Evolutionary conservation across 2,888 invertebrate species (phyloP).

Genomic region (Coleophora deauratella): DNA sequence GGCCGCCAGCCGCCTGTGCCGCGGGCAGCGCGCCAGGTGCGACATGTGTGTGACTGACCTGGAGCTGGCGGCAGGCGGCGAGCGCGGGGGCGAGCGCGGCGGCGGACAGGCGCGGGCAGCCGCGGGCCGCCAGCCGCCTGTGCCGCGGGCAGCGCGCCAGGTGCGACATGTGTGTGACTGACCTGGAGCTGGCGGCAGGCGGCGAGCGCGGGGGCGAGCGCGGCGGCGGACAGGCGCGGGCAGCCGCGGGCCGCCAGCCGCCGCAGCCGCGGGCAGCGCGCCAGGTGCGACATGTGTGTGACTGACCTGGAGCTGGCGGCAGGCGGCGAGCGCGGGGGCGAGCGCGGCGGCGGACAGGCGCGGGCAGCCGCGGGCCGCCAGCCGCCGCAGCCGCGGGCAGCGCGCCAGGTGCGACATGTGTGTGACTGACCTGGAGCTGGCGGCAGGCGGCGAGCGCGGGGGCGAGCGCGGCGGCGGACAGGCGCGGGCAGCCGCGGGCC

Average conservation of each 20-base stretch:
- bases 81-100: too few species aligned
- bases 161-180: conserved; percentile 5
- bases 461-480: too few species aligned
- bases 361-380: not conserved
- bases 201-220: not conserved
- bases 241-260: not conserved
- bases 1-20: too few species aligned
- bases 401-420: too few species aligned
- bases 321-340: not conserved
- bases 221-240: not conserved
- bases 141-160: too few species aligned
- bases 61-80: too few species aligned
- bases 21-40: too few species aligned
- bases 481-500: not conserved
- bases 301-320: not conserved
- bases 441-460: too few species aligned
- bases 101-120: too few species aligned
- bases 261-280: not conserved
- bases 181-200: not conserved
- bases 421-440: too few species aligned
- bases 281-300: not conserved
- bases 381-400: not conserved
- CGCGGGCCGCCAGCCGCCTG: too few species aligned
- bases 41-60: too few species aligned
- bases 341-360: not conserved